Evolutionary conservation across 1,140 invertebrate genomes (phyloP).

Genomic region (Drosophila quadrilineata): DNA sequence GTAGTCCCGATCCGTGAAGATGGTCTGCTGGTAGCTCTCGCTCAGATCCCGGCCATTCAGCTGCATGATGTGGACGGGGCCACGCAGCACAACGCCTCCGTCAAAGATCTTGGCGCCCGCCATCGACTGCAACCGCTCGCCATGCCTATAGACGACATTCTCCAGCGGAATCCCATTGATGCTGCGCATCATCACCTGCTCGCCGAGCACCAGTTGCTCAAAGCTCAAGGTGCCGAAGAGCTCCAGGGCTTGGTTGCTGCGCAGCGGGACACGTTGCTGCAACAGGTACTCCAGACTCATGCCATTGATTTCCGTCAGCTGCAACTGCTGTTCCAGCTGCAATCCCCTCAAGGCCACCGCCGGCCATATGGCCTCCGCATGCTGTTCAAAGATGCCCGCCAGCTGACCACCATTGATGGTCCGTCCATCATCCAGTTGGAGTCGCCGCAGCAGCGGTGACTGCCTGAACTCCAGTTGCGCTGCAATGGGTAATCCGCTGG

Average conservation of each 20-base stretch:
- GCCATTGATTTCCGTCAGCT: slow-evolving; percentile 44
- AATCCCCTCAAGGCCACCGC: slow-evolving; percentile 22
- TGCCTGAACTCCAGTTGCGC: slow-evolving; percentile 42
- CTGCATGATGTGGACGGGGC: slow-evolving; percentile 54
- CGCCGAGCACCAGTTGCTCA: slow-evolving; percentile 52
- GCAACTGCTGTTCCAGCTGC: slow-evolving; percentile 21
- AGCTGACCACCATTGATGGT: slow-evolving; percentile 40
- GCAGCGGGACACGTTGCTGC: slow-evolving; percentile 48
- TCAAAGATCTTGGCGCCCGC: slow-evolving; percentile 50
- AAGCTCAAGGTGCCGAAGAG: slow-evolving; percentile 61
- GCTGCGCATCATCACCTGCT: slow-evolving; percentile 29
- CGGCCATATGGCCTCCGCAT: slow-evolving; percentile 28
- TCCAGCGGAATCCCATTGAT: slow-evolving; percentile 62
- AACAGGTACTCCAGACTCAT: slow-evolving; percentile 64
- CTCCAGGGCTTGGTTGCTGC: slow-evolving; percentile 40
- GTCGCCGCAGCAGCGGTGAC: slow-evolving; percentile 31
- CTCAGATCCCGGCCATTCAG: slow-evolving; percentile 59
- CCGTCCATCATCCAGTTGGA: too few relatives aligned
- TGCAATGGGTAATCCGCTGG: slow-evolving; percentile 41
- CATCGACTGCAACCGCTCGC: slow-evolving; percentile 44
- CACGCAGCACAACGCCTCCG: slow-evolving; percentile 38
- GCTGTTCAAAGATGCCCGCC: slow-evolving; percentile 23
- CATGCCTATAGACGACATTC: slow-evolving; percentile 45
- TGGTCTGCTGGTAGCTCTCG: slow-evolving; percentile 59
- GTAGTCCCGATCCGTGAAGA: slow-evolving; percentile 60